Evolutionary conservation across 2,113 vertebrate species (phyloP).

Genomic region (Seriola dumerili): DNA sequence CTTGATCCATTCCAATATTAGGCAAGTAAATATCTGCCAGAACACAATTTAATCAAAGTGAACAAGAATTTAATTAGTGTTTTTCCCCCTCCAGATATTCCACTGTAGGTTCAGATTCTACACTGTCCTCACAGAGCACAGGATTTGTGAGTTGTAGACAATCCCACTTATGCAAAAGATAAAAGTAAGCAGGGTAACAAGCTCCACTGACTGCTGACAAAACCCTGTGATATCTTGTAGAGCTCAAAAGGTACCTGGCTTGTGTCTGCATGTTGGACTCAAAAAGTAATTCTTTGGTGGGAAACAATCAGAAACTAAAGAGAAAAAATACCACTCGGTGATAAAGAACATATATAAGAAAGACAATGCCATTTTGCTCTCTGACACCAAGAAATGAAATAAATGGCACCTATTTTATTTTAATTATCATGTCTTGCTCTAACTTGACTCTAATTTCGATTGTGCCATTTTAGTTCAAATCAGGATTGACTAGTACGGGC

Average conservation of each 20-base stretch:
- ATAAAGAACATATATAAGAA: slow-evolving; percentile 11
- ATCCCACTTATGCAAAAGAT: neutral
- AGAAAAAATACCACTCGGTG: slow-evolving; percentile 14
- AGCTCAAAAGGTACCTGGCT: neutral
- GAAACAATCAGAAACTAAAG: slow-evolving; percentile 16
- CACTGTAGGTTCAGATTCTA: neutral
- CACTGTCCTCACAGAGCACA: neutral
- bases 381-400: slow-evolving; percentile 34
- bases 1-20: slow-evolving; percentile 57
- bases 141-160: slow-evolving; percentile 1
- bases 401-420: slow-evolving; percentile 39
- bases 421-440: slow-evolving; percentile 20
- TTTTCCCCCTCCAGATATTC: slow-evolving; percentile 2
- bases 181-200: slow-evolving; percentile 11
- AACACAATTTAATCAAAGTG: slow-evolving; percentile 51
- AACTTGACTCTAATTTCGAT: slow-evolving; percentile 13
- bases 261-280: neutral
- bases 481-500: neutral
- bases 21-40: slow-evolving; percentile 55
- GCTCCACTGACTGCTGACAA: slow-evolving; percentile 14
- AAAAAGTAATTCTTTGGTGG: neutral
- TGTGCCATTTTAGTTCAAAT: slow-evolving; percentile 24
- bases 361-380: slow-evolving; percentile 14
- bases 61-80: slow-evolving; percentile 56
- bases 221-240: neutral